Conservation (phyloP, 2,888 invertebrate genomes). For the Cephus runcator region DNA sequence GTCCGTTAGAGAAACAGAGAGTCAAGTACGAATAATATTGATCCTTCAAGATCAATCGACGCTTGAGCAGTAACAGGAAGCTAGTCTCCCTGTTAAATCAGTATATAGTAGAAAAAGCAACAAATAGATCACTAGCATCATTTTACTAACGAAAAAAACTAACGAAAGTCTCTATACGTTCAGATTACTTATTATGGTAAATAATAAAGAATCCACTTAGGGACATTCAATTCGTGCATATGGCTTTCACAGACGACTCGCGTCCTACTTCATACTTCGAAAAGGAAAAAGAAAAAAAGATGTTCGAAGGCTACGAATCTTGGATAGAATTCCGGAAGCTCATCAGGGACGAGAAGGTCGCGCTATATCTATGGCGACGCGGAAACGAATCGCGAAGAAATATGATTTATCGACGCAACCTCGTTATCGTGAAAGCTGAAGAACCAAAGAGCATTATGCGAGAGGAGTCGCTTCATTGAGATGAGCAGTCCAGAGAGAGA, state of each 20-base stretch:
- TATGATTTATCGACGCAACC: constrained; percentile 59
- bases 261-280: too few species aligned
- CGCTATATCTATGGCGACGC: constrained; percentile 22
- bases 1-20: not conserved
- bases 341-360: constrained; percentile 8
- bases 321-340: constrained; percentile 32
- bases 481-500: not conserved
- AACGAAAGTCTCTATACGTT: not conserved
- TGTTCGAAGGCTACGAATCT: not conserved
- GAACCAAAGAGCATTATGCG: constrained; percentile 15
- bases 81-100: not conserved
- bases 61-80: not conserved
- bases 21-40: not conserved
- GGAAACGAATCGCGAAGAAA: constrained; percentile 25
- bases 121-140: not conserved
- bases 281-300: not conserved
- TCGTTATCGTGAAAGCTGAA: constrained; percentile 60
- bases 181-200: not conserved
- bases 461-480: not conserved
- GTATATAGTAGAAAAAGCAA: not conserved
- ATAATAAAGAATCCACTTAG: not conserved
- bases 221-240: not conserved
- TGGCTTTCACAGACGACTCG: not conserved
- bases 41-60: not conserved
- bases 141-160: not conserved